Evolutionary conservation across 2,888 invertebrate genomes (phyloP).

Genomic region (Antheraea assamensis): DNA sequence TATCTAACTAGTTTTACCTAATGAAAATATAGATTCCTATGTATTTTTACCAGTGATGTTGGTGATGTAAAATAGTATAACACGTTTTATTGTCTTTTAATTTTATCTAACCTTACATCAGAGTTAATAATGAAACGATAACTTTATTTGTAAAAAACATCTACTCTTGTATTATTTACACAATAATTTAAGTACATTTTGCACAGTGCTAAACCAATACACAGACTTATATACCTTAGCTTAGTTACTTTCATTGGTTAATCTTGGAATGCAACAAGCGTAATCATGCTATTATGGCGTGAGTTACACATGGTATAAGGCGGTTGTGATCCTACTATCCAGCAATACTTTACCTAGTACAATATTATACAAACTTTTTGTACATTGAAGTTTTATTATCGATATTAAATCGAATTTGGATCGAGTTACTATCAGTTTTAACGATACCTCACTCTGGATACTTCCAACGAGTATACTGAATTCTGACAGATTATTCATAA

Average conservation of each 20-base stretch:
- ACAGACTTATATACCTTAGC: no score
- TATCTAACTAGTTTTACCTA: neutral
- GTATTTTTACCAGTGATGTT: neutral
- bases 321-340: no score
- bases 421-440: neutral
- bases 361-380: neutral
- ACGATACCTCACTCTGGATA: slow-evolving; percentile 20
- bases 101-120: neutral
- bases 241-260: no score
- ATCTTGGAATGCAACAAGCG: no score
- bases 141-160: neutral
- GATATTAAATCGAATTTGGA: neutral
- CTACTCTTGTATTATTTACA: neutral
- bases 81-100: neutral
- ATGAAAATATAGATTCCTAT: neutral
- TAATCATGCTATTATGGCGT: no score
- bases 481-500: slow-evolving; percentile 48
- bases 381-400: neutral
- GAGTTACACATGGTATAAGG: no score
- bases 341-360: no score
- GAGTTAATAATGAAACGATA: neutral
- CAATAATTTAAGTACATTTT: neutral
- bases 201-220: neutral
- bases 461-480: slow-evolving; percentile 25
- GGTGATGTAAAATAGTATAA: neutral